phyloP scores from a whole-genome alignment of 2,888 invertebrate species.

The Synergus japonicus region DNA sequence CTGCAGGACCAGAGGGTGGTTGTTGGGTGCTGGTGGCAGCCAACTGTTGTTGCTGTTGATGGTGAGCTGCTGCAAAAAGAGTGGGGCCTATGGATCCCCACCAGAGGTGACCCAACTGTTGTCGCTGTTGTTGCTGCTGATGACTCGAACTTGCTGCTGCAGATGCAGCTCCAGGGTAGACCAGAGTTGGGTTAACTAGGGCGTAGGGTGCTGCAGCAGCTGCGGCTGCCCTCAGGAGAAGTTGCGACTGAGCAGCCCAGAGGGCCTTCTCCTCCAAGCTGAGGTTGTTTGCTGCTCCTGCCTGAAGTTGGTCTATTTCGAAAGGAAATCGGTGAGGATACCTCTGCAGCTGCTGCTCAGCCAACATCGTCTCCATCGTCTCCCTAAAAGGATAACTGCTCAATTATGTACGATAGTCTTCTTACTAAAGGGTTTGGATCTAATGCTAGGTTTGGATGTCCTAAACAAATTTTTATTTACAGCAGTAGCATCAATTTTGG shows the following conservation, averaged over 20 bases:
- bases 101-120: constrained; percentile 71
- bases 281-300: constrained; percentile 83
- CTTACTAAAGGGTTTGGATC: constrained; percentile 46
- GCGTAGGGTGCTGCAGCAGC: constrained; percentile 81
- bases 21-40: constrained; percentile 77
- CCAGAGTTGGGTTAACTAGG: constrained; percentile 76
- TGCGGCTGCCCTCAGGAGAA: constrained; percentile 86
- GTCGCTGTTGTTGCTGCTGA: constrained; percentile 67
- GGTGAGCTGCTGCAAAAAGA: constrained; percentile 78
- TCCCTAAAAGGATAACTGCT: constrained; percentile 83
- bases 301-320: constrained; percentile 81
- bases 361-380: constrained; percentile 93
- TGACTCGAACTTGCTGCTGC: constrained; percentile 67
- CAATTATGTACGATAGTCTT: constrained; percentile 68
- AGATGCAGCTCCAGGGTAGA: constrained; percentile 76
- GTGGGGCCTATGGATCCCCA: constrained; percentile 74
- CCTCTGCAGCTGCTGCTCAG: constrained; percentile 90
- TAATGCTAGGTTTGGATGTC: background rate
- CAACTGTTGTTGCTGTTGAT: constrained; percentile 80
- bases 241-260: constrained; percentile 86
- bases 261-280: constrained; percentile 89
- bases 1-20: constrained; percentile 67
- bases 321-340: constrained; percentile 87
- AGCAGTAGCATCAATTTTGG: too few species aligned
- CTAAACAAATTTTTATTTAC: too few species aligned